Evolutionary conservation across 2,113 vertebrate genomes (phyloP).

Genomic region (Strigops habroptila): DNA sequence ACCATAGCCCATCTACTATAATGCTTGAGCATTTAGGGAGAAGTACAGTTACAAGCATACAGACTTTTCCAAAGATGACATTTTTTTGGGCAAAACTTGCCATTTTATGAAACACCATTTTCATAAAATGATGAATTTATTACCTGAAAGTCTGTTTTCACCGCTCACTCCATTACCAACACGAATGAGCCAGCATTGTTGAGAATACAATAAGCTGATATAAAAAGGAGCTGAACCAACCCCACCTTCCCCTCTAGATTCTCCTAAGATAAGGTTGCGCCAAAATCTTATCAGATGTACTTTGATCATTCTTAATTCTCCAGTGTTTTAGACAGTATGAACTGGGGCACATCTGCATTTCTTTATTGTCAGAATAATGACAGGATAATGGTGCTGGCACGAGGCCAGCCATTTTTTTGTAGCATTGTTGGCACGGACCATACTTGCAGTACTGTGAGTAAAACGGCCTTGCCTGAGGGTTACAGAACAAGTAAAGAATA

Average conservation of each 20-base stretch:
- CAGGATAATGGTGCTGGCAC: slow-evolving; percentile 36
- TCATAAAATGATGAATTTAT: not conserved
- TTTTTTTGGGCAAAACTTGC: not conserved
- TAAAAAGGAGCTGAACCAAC: slow-evolving; percentile 18
- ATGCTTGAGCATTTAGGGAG: not conserved
- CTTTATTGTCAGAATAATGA: slow-evolving; percentile 46
- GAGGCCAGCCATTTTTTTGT: not conserved
- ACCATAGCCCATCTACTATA: not conserved
- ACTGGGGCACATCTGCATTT: slow-evolving; percentile 41
- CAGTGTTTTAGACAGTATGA: slow-evolving; percentile 8
- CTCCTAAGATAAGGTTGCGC: not conserved
- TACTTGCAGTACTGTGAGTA: not conserved
- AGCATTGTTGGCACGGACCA: not conserved
- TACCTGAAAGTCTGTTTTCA: not conserved
- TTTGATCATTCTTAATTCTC: slow-evolving; percentile 19
- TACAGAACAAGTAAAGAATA: slow-evolving; percentile 5
- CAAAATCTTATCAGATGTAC: slow-evolving; percentile 31
- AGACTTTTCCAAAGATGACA: not conserved
- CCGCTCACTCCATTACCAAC: not conserved
- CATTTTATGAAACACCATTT: not conserved
- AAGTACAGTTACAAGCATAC: not conserved
- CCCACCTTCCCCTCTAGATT: slow-evolving; percentile 2
- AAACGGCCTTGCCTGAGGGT: not conserved
- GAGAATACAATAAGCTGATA: slow-evolving; percentile 1
- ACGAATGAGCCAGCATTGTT: not conserved